These are phyloP conservation scores for Artibeus jamaicensis DNA, from an alignment of 2,797 vertebrate genomes.

Conservation along the genomic window DNA sequence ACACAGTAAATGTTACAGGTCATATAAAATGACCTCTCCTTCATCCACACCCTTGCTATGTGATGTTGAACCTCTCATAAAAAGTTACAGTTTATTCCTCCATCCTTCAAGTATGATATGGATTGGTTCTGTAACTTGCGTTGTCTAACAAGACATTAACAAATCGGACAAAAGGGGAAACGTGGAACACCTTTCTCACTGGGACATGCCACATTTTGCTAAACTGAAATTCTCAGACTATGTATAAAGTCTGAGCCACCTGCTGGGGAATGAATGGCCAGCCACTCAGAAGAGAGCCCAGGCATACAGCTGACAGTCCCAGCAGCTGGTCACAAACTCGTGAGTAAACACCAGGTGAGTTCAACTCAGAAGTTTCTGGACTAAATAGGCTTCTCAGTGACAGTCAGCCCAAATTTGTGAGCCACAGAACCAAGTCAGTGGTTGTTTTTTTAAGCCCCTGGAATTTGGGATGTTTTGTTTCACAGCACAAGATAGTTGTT, in stretches of 20 bases:
- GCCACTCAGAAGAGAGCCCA: not conserved
- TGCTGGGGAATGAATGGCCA: accelerated
- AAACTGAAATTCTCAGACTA: accelerated
- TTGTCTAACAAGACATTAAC: not conserved
- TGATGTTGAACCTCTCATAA: not conserved
- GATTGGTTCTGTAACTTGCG: not conserved
- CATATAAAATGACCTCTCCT: no score
- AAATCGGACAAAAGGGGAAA: not conserved
- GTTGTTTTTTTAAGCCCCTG: not conserved
- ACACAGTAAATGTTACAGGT: not conserved
- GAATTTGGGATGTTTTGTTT: not conserved
- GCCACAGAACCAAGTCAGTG: not conserved
- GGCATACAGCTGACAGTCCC: not conserved
- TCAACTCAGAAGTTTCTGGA: not conserved
- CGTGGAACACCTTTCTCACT: not conserved
- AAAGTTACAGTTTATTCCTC: not conserved
- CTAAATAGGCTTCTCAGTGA: not conserved
- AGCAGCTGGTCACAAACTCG: accelerated
- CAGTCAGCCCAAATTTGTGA: not conserved
- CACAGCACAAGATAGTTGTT: not conserved
- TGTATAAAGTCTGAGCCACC: not conserved
- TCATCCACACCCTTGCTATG: not conserved
- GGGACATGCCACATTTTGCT: not conserved
- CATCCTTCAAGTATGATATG: not conserved
- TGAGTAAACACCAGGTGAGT: not conserved